Base-by-base conservation (phyloP, 2,113 vertebrate genomes). In the Gasterosteus nipponicus region DNA sequence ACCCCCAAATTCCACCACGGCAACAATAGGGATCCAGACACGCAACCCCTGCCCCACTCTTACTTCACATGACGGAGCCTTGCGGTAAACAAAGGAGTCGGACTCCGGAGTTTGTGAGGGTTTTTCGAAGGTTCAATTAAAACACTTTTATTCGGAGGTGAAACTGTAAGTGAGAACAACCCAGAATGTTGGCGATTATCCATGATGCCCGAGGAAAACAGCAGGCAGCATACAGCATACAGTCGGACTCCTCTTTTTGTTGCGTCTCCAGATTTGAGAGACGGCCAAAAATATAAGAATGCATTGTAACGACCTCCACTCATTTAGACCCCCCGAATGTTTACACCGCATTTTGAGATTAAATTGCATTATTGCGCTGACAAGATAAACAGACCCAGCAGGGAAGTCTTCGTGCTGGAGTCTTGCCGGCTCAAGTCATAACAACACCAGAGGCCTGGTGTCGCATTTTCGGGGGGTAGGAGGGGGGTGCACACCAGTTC, bases 1-100 rank as follows among this genome's bases (percentile, higher is more conserved):
- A 67, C 77, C 83, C 84, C 47, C 35, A 63, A 59, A 87, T 87
- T 79, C 84, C 80, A 68, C 56, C 76, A 79, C 64, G 73, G 70
- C 76, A 65, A 72, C 59, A 41, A 31, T 33, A 68, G 78, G 31
- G 58, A 81, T 73, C 77, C 60, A 41, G 62, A 77, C 79, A 89
- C 63, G 70, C 83, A 41, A 75, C 4, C 2, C 22, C 56, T 41
- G 19, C 54, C 56, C 63, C 41, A 44, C 74, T 82, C 73, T 85
- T 79, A 54, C 78, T 82, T 33, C 69, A 42, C 54, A 8, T 15
- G 10, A 47, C 71, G 41, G 54, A 64, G 65, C 57, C 4, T 1
- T 1, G 41, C 59, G 15, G 74, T 74, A 83, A 90, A 89, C 75
- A 82, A 54, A 78, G 10, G 18, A 7, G 33, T 10, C 72, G 44